These are phyloP conservation scores for Ptilonorhynchus violaceus DNA, from an alignment of 2,113 vertebrate species.

Conservation along the genomic window DNA sequence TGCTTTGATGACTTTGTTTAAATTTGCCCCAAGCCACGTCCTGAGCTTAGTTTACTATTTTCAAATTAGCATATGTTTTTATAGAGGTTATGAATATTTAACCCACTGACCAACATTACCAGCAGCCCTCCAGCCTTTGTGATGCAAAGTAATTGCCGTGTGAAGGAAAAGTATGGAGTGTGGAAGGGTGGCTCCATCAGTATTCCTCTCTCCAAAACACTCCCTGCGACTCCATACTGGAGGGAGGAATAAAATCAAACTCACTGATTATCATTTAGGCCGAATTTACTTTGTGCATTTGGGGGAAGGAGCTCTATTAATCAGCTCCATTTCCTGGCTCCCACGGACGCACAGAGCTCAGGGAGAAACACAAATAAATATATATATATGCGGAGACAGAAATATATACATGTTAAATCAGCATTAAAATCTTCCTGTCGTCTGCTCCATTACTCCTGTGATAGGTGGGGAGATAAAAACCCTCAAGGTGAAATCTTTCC, in stretches of 20 bases:
- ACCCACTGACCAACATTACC: not conserved
- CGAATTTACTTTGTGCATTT: slow-evolving; percentile 24
- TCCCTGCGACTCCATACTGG: not conserved
- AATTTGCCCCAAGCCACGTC: not conserved
- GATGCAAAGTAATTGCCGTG: not conserved
- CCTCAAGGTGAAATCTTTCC: not conserved
- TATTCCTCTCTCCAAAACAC: not conserved
- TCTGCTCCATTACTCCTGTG: not conserved
- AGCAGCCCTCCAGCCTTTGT: not conserved
- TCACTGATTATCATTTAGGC: slow-evolving; percentile 17
- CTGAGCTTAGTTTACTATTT: not conserved
- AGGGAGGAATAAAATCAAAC: slow-evolving; percentile 40
- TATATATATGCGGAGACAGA: not conserved
- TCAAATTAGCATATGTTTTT: not conserved
- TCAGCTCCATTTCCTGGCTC: slow-evolving; percentile 42
- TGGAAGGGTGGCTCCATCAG: not conserved
- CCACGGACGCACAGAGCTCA: not conserved
- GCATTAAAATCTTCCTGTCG: not conserved
- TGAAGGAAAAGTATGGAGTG: not conserved
- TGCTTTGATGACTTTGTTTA: not conserved
- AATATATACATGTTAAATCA: slow-evolving; percentile 20
- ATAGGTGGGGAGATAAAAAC: not conserved
- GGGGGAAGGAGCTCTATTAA: slow-evolving; percentile 43
- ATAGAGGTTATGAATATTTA: slow-evolving; percentile 13
- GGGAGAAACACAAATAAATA: slow-evolving; percentile 17